Evolutionary conservation across 1,140 invertebrate species (phyloP).

Genomic region (Conopomorpha cramerella): DNA sequence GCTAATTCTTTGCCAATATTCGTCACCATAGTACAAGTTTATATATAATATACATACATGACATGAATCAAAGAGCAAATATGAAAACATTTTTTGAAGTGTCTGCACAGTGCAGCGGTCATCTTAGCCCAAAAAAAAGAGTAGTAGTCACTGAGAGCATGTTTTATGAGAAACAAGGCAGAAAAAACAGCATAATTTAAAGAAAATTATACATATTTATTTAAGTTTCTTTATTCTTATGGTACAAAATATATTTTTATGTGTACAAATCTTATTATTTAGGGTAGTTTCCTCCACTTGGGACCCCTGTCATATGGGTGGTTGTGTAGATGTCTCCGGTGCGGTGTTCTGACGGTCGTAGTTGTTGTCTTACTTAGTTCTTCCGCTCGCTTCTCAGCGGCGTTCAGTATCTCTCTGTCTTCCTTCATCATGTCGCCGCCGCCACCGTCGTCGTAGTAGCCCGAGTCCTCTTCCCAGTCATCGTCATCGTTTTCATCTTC

Average conservation of each 20-base stretch:
- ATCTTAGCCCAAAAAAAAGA: too few relatives aligned
- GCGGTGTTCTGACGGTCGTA: conserved; percentile 14
- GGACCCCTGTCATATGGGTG: conserved; percentile 50
- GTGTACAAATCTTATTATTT: too few relatives aligned
- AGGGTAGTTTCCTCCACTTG: conserved; percentile 9
- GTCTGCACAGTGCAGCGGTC: too few relatives aligned
- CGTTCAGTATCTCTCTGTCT: conserved; percentile 21
- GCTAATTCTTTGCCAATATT: too few relatives aligned
- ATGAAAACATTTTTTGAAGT: too few relatives aligned
- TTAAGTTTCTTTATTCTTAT: too few relatives aligned
- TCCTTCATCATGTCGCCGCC: conserved; percentile 33
- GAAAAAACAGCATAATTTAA: too few relatives aligned
- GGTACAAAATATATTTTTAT: too few relatives aligned
- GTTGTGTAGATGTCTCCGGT: conserved; percentile 54
- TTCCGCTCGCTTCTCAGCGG: conserved; percentile 6
- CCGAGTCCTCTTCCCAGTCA: conserved; percentile 22
- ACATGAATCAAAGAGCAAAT: too few relatives aligned
- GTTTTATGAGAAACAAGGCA: not conserved
- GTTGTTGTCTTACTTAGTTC: conserved; percentile 13
- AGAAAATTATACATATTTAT: conserved; percentile 3
- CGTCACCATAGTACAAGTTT: too few relatives aligned
- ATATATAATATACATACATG: too few relatives aligned
- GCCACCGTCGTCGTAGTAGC: conserved; percentile 23
- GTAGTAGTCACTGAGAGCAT: too few relatives aligned
- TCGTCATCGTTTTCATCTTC: conserved; percentile 27